Evolutionary conservation across 1,140 invertebrate genomes (phyloP).

Genomic region (Lutraria rhynchaena): DNA sequence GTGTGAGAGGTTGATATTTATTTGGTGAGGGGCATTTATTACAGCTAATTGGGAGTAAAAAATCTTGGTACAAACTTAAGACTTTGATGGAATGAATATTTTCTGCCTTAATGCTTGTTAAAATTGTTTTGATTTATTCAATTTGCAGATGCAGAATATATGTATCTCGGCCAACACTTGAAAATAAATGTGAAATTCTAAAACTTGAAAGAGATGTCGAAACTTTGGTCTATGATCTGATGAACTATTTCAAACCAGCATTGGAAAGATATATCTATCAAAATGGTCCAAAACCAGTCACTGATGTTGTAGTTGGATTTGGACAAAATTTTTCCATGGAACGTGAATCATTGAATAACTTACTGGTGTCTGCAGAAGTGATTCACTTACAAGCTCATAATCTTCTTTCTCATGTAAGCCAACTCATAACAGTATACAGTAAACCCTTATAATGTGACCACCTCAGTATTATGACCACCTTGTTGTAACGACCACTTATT

Average conservation of each 20-base stretch:
- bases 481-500: no score
- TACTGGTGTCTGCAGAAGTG: slow-evolving; percentile 64
- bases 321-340: slow-evolving; percentile 61
- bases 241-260: slow-evolving; percentile 62
- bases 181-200: slow-evolving; percentile 31
- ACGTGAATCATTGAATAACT: slow-evolving; percentile 48
- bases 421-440: no score
- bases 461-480: no score
- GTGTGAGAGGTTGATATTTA: no score
- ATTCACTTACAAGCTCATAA: slow-evolving; percentile 52
- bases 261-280: slow-evolving; percentile 51
- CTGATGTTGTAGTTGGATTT: slow-evolving; percentile 64
- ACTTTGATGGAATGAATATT: no score
- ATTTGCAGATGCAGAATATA: slow-evolving; percentile 62
- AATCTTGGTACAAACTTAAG: no score
- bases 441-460: no score
- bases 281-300: slow-evolving; percentile 59
- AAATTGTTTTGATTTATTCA: no score
- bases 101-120: no score
- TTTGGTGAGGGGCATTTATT: no score
- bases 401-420: slow-evolving; percentile 60
- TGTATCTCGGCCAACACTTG: slow-evolving; percentile 39
- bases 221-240: slow-evolving; percentile 64
- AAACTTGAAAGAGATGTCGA: slow-evolving; percentile 60
- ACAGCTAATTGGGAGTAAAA: no score